Evolutionary conservation across 2,113 vertebrate genomes (phyloP).

Genomic region (Buteo buteo): DNA sequence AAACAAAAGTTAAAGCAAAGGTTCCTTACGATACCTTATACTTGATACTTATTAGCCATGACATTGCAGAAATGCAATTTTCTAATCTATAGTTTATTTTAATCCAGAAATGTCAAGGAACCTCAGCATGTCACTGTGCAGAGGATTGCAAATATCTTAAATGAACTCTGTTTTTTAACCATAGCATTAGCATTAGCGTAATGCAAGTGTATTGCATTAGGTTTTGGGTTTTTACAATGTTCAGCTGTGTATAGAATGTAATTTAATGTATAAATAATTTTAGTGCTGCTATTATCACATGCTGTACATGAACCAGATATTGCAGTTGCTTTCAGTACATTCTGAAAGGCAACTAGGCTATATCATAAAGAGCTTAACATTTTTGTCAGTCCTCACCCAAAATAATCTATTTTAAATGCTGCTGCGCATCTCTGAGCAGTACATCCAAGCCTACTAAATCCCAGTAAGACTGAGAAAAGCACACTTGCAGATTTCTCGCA

Average conservation of each 20-base stretch:
- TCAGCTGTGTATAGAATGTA: background rate
- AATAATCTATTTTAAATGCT: background rate
- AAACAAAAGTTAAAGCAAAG: background rate
- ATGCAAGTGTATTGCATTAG: background rate
- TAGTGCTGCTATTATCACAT: background rate
- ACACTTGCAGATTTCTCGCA: background rate
- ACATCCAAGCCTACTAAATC: background rate
- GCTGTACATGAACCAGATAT: background rate
- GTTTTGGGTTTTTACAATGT: background rate
- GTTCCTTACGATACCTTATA: background rate
- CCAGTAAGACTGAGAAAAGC: background rate
- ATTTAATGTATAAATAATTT: background rate
- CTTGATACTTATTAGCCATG: background rate
- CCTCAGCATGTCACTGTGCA: background rate
- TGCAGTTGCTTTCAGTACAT: background rate
- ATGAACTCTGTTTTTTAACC: background rate
- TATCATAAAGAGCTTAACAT: background rate
- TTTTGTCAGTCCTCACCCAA: background rate
- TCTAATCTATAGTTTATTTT: background rate
- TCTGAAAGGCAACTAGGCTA: background rate
- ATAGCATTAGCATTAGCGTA: background rate
- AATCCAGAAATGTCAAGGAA: background rate
- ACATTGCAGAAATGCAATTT: background rate
- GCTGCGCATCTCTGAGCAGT: background rate
- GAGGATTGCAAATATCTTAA: background rate